A percentile compares a stretch with the other conserved stretches of the same genome.
phyloP scores from a whole-genome alignment of 2,888 invertebrate species.

The Brachypalpus laphriformis region DNA sequence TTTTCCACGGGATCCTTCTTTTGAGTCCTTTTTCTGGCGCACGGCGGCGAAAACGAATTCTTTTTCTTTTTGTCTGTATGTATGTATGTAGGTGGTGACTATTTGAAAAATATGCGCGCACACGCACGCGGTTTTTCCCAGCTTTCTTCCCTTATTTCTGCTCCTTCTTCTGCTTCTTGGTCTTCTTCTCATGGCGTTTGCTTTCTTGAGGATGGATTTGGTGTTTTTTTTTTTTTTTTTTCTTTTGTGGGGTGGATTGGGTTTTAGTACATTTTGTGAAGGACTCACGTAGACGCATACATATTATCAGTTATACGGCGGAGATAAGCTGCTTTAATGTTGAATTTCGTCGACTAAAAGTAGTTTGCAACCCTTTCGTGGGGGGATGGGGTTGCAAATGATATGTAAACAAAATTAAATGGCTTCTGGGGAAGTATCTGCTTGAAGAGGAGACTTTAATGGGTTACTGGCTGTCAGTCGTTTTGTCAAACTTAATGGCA shows the following conservation, averaged over 20 bases:
- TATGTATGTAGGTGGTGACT: conserved; percentile 69
- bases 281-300: not conserved
- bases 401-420: too few relatives aligned
- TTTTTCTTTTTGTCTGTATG: too few relatives aligned
- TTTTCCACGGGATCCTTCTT: conserved; percentile 37
- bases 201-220: not conserved
- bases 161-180: conserved; percentile 5
- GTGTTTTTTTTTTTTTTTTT: not conserved
- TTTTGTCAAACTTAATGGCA: too few relatives aligned
- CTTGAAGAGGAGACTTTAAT: too few relatives aligned
- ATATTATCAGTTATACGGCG: too few relatives aligned
- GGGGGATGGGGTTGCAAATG: too few relatives aligned
- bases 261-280: not conserved
- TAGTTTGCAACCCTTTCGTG: too few relatives aligned
- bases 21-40: conserved; percentile 2
- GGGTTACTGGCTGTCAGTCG: too few relatives aligned
- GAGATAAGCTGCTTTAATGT: too few relatives aligned
- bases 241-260: too few relatives aligned
- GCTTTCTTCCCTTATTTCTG: not conserved
- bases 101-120: conserved; percentile 69
- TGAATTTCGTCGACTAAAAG: too few relatives aligned
- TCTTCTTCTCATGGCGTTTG: not conserved
- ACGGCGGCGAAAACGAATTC: not conserved
- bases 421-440: too few relatives aligned
- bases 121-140: conserved; percentile 61